A percentile compares a stretch with the other conserved stretches of the same genome.
Conservation (phyloP, 2,888 invertebrate genomes). For the Meteorus colon region DNA sequence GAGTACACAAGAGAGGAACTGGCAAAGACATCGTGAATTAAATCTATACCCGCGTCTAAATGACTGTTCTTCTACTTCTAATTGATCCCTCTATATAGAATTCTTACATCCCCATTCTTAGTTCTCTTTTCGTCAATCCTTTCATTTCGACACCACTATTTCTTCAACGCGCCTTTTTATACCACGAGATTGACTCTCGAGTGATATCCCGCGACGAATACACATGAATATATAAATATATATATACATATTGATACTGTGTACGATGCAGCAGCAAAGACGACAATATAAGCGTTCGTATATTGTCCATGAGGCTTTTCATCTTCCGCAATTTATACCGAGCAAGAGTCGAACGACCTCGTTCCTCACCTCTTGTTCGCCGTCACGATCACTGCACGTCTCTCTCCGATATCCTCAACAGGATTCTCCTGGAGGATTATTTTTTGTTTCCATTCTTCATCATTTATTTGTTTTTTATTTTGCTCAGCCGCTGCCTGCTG, state of each 20-base stretch:
- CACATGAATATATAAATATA: background rate
- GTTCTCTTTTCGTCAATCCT: background rate
- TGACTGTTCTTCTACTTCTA: constrained; percentile 29
- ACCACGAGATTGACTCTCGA: background rate
- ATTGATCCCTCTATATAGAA: constrained; percentile 16
- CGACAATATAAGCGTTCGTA: constrained; percentile 6
- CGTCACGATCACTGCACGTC: constrained; percentile 31
- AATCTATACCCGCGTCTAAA: constrained; percentile 34
- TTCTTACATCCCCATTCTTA: background rate
- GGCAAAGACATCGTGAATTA: constrained; percentile 30
- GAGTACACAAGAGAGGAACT: background rate
- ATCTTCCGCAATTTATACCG: constrained; percentile 43
- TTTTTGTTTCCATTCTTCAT: background rate
- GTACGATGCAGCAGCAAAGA: background rate
- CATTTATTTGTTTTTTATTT: background rate
- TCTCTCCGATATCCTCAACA: constrained; percentile 31
- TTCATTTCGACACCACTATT: background rate
- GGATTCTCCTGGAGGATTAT: constrained; percentile 22
- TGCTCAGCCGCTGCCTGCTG: background rate
- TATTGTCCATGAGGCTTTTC: constrained; percentile 40
- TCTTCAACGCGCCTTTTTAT: constrained; percentile 9
- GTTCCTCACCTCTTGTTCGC: constrained; percentile 32
- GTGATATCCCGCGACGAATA: constrained; percentile 5
- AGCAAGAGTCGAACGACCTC: constrained; percentile 38
- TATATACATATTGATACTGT: background rate